Evolutionary conservation across 2,888 invertebrate genomes (phyloP).

Genomic region (Oconnorella tubifera): DNA sequence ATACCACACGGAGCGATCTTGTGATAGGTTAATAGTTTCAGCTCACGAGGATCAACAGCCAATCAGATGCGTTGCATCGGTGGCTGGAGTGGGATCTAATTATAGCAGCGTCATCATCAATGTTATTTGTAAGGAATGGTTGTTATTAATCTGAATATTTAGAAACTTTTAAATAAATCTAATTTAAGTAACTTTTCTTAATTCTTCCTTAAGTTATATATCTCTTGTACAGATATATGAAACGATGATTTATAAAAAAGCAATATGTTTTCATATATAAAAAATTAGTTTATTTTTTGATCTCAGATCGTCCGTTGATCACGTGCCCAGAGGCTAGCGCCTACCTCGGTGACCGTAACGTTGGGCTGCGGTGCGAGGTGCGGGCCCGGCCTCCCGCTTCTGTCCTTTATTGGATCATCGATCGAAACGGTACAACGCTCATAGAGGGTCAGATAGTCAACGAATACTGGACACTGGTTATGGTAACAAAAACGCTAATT

Average conservation of each 20-base stretch:
- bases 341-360: slow-evolving; percentile 27
- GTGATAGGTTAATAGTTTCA: slow-evolving; percentile 21
- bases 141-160: not conserved
- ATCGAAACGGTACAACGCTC: slow-evolving; percentile 29
- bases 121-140: slow-evolving; percentile 7
- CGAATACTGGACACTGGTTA: slow-evolving; percentile 33
- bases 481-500: too few species aligned
- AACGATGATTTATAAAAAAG: too few species aligned
- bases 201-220: too few species aligned
- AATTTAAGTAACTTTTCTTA: too few species aligned
- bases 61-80: slow-evolving; percentile 25
- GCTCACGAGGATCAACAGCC: slow-evolving; percentile 25
- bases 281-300: too few species aligned
- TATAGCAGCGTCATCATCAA: slow-evolving; percentile 9
- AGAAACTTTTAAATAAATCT: too few species aligned
- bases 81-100: slow-evolving; percentile 25
- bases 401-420: slow-evolving; percentile 30
- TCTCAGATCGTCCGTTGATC: slow-evolving; percentile 16
- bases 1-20: slow-evolving; percentile 24
- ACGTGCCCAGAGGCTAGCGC: slow-evolving; percentile 20
- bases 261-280: too few species aligned
- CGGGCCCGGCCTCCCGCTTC: slow-evolving; percentile 26
- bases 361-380: slow-evolving; percentile 28
- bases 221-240: too few species aligned
- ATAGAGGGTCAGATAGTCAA: slow-evolving; percentile 21